Percentiles rank a stretch among this genome's conserved stretches.
These are phyloP conservation scores for Copidosoma aretas DNA, from an alignment of 2,888 invertebrate genomes.

Conservation along the genomic window DNA sequence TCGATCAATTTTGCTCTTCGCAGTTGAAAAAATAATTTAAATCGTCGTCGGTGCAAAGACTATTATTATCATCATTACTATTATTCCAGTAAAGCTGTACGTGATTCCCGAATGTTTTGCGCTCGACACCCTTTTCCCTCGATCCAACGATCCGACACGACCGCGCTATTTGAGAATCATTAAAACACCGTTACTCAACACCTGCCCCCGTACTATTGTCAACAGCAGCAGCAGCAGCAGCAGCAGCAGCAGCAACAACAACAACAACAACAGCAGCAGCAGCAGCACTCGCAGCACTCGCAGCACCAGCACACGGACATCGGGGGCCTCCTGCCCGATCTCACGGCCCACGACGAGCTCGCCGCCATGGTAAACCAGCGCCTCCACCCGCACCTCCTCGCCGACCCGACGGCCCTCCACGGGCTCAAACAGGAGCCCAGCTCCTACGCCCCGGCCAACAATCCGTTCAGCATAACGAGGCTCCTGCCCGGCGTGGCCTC, in stretches of 20 bases:
- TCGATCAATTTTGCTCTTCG: no score
- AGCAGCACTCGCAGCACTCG: conserved; percentile 42
- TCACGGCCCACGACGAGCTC: conserved; percentile 66
- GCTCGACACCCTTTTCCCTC: no score
- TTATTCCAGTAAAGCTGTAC: no score
- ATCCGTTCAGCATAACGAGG: conserved; percentile 94
- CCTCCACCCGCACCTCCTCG: conserved; percentile 66
- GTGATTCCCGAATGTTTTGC: no score
- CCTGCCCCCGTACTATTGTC: conserved; percentile 52
- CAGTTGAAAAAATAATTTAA: no score
- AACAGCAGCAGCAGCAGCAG: conserved; percentile 19
- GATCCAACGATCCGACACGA: no score
- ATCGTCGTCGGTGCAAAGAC: no score
- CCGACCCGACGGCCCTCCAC: conserved; percentile 66
- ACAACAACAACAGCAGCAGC: conserved; percentile 55
- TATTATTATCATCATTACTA: no score
- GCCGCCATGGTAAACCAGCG: conserved; percentile 73
- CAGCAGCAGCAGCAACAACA: conserved; percentile 52
- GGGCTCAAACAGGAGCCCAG: conserved; percentile 79
- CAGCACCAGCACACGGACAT: conserved; percentile 46
- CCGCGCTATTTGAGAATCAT: no score
- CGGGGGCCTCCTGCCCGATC: conserved; percentile 53
- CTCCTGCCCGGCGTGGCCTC: conserved; percentile 73
- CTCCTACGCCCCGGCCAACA: conserved; percentile 81
- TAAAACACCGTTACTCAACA: no score